Conservation (phyloP, 2,888 invertebrate genomes). For the Beris morrisii region DNA sequence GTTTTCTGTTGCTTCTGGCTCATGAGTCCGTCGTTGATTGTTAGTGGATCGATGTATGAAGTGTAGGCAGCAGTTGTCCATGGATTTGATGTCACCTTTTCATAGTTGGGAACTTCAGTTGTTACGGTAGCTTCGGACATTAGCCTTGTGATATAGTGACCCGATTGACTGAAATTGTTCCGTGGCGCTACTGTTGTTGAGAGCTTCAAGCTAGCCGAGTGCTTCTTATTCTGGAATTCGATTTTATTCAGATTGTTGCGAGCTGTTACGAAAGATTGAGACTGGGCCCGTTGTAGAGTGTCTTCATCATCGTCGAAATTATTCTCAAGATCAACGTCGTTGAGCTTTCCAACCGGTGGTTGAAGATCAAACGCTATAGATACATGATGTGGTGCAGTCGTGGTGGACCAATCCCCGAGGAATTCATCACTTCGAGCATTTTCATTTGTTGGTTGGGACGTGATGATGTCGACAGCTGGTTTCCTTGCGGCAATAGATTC, state of each 20-base stretch:
- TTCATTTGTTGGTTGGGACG: slow-evolving; percentile 40
- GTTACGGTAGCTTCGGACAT: slow-evolving; percentile 32
- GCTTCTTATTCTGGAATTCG: neutral
- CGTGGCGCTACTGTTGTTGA: slow-evolving; percentile 32
- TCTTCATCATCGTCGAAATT: slow-evolving; percentile 63
- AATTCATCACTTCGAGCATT: slow-evolving; percentile 49
- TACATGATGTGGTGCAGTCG: slow-evolving; percentile 44
- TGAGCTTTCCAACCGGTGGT: slow-evolving; percentile 39
- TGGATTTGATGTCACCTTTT: slow-evolving; percentile 52
- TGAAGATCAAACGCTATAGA: slow-evolving; percentile 41
- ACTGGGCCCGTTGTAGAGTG: slow-evolving; percentile 69
- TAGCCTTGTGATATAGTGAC: slow-evolving; percentile 23
- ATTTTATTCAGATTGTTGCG: slow-evolving; percentile 51
- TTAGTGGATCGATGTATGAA: slow-evolving; percentile 69
- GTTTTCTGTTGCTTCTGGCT: slow-evolving; percentile 49
- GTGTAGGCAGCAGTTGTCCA: slow-evolving; percentile 63
- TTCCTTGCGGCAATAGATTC: slow-evolving; percentile 23
- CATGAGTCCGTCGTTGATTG: slow-evolving; percentile 68
- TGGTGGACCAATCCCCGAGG: slow-evolving; percentile 47
- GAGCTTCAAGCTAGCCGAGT: slow-evolving; percentile 16
- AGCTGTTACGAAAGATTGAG: slow-evolving; percentile 68
- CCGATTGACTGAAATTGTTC: slow-evolving; percentile 21
- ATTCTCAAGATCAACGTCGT: neutral
- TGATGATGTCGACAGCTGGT: slow-evolving; percentile 50
- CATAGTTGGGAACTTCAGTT: slow-evolving; percentile 43